Conservation (phyloP, 2,113 vertebrate genomes). For the Athene cunicularia region DNA sequence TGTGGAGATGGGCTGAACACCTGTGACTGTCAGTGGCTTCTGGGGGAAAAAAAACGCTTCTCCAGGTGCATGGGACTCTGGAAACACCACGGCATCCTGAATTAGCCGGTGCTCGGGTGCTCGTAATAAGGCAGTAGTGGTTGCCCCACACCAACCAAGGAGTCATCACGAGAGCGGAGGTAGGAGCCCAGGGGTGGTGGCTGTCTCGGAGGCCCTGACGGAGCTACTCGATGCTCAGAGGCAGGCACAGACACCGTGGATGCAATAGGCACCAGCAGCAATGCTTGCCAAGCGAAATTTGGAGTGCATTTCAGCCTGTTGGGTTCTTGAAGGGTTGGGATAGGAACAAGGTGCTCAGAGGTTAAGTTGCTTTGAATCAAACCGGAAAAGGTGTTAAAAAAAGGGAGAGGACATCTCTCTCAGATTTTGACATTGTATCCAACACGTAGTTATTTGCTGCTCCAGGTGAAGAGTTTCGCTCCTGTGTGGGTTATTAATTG, state of each 20-base stretch:
- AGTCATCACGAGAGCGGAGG: background rate
- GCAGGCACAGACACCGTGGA: background rate
- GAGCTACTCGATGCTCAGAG: background rate
- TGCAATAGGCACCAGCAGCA: background rate
- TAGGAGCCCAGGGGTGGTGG: background rate
- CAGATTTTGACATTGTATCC: background rate
- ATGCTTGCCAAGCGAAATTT: background rate
- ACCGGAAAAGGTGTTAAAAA: background rate
- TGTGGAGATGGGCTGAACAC: background rate
- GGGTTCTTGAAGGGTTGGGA: background rate
- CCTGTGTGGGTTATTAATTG: background rate
- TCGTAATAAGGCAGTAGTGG: background rate
- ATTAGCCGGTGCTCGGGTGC: background rate
- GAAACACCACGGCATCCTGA: background rate
- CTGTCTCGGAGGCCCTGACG: background rate
- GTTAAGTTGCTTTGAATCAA: background rate
- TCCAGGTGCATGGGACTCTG: background rate
- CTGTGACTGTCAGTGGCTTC: background rate
- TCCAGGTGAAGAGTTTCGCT: background rate
- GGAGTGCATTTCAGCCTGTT: background rate
- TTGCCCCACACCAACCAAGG: background rate
- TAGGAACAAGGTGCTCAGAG: background rate
- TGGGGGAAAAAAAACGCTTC: background rate
- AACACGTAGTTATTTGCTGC: background rate
- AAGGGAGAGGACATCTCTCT: background rate